phyloP scores from a whole-genome alignment of 92 coral and sea anemone genomes.

The Meandrina meandrites region DNA sequence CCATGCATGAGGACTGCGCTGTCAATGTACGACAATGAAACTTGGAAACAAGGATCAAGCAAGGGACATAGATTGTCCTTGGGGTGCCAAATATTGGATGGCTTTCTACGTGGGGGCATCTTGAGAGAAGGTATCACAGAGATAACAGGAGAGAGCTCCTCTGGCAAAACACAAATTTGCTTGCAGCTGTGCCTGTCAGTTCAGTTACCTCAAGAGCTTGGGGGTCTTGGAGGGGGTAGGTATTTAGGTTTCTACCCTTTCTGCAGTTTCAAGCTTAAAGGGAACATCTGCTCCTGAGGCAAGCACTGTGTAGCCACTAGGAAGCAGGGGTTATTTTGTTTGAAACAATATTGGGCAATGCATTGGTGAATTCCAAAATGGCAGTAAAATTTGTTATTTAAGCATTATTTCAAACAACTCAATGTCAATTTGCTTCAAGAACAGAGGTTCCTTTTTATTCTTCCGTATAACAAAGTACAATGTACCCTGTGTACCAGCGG shows the following conservation, averaged over 20 bases:
- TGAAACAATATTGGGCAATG: too few relatives aligned
- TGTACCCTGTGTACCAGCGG: too few relatives aligned
- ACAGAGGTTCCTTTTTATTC: too few relatives aligned
- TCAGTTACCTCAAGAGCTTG: constrained; percentile 76
- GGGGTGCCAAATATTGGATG: constrained; percentile 84
- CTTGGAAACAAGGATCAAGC: constrained; percentile 21
- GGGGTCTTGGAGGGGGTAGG: constrained; percentile 88
- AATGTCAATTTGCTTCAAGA: too few relatives aligned
- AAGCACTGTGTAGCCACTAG: too few relatives aligned
- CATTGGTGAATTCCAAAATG: too few relatives aligned
- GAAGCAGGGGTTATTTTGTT: too few relatives aligned
- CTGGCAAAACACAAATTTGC: constrained; percentile 95
- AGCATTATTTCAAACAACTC: too few relatives aligned
- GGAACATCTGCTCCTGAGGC: too few relatives aligned
- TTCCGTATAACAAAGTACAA: too few relatives aligned
- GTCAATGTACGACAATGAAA: constrained; percentile 41
- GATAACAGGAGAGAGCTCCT: constrained; percentile 89
- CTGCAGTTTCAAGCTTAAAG: too few relatives aligned
- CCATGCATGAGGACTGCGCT: constrained; percentile 83
- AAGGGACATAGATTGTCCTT: constrained; percentile 52
- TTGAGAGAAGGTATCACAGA: constrained; percentile 85
- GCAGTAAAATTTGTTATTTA: too few relatives aligned
- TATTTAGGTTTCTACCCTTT: not conserved
- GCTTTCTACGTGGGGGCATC: constrained; percentile 77
- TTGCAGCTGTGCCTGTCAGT: constrained; percentile 90